Evolutionary conservation across 2,113 vertebrate genomes (phyloP).

Genomic region (Ceyx cyanopectus): DNA sequence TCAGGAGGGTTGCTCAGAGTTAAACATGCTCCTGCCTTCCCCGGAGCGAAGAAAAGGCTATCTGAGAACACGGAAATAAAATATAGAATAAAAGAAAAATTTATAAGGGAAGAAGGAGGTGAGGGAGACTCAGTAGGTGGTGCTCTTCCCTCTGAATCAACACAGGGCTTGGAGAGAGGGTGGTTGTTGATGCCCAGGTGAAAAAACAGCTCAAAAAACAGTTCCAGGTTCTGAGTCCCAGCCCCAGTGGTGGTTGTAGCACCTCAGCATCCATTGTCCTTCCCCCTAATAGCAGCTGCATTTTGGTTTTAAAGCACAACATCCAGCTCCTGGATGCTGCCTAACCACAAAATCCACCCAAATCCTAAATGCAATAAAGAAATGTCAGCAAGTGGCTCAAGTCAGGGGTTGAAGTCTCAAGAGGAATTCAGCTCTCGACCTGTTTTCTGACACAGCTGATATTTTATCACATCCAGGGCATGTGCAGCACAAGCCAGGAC

Average conservation of each 20-base stretch:
- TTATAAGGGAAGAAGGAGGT: background rate
- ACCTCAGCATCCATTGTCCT: background rate
- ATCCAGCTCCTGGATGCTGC: background rate
- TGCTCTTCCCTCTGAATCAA: slow-evolving; percentile 44
- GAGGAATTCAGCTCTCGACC: background rate
- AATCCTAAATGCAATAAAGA: background rate
- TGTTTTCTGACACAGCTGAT: background rate
- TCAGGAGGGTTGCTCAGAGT: background rate
- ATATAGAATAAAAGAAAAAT: background rate
- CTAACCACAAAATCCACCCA: background rate
- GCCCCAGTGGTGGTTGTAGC: rapidly evolving
- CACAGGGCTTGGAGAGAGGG: background rate
- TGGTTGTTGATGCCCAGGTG: background rate
- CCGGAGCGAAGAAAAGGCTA: background rate
- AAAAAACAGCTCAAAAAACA: background rate
- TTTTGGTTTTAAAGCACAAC: background rate
- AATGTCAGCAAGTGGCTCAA: background rate
- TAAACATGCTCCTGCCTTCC: background rate
- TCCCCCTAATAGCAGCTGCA: background rate
- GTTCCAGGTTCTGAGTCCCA: background rate
- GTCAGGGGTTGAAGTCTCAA: background rate
- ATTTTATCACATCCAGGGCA: background rate
- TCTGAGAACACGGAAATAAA: background rate
- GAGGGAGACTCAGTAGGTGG: slow-evolving; percentile 54
- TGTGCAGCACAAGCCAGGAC: background rate